Conservation (phyloP, 2,888 invertebrate species). For the Venusia cambrica region DNA sequence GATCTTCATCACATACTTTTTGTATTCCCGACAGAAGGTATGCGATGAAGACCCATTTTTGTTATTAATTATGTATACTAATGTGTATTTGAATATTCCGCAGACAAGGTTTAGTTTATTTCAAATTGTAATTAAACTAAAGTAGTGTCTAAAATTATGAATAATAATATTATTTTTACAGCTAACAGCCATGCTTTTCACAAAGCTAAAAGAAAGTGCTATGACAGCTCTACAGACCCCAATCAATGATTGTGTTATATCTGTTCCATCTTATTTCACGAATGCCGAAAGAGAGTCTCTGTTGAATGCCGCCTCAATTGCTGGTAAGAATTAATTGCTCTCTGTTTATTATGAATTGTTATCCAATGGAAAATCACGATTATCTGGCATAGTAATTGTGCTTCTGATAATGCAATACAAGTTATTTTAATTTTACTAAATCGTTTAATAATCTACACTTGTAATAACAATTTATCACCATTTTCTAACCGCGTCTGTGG, state of each 20-base stretch:
- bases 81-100: too few relatives aligned
- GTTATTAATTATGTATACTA: too few relatives aligned
- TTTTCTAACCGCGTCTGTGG: too few relatives aligned
- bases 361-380: neutral
- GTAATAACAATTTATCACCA: too few relatives aligned
- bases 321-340: conserved; percentile 86
- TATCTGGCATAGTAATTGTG: too few relatives aligned
- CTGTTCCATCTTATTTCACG: conserved; percentile 96
- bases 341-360: conserved; percentile 1
- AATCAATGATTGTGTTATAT: conserved; percentile 96
- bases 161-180: too few relatives aligned
- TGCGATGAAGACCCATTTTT: too few relatives aligned
- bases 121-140: too few relatives aligned
- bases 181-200: conserved; percentile 97
- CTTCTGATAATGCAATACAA: conserved; percentile 1
- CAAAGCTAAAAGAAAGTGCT: conserved; percentile 96
- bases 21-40: too few relatives aligned
- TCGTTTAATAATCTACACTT: too few relatives aligned
- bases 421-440: conserved; percentile 4
- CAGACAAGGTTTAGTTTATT: neutral
- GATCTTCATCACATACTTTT: too few relatives aligned
- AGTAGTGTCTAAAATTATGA: too few relatives aligned
- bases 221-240: conserved; percentile 93
- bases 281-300: conserved; percentile 96
- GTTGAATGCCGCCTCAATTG: conserved; percentile 94